Conservation (phyloP, 2,888 invertebrate genomes). For the Alviniconcha strummeri region DNA sequence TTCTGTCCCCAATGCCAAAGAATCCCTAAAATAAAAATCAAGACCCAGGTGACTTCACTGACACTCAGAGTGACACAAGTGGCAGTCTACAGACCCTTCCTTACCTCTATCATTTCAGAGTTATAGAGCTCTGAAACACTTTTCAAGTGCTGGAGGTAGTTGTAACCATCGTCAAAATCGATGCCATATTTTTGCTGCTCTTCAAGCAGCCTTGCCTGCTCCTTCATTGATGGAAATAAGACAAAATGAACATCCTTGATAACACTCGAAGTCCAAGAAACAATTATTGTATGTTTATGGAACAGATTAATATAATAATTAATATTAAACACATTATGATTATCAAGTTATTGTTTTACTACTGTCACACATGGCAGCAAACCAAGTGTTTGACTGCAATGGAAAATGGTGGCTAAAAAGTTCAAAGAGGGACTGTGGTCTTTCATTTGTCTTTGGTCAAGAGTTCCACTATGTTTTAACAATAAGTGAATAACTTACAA, state of each 20-base stretch:
- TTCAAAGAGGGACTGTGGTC: too few relatives aligned
- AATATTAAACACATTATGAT: background rate
- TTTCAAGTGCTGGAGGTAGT: slow-evolving; percentile 92
- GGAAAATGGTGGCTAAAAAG: background rate
- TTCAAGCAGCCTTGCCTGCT: slow-evolving; percentile 54
- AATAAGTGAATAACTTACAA: background rate
- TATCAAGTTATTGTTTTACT: background rate
- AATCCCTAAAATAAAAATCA: too few relatives aligned
- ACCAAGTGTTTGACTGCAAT: background rate
- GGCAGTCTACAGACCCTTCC: background rate
- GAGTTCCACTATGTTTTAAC: background rate
- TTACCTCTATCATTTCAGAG: slow-evolving; percentile 8
- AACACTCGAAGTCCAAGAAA: too few relatives aligned
- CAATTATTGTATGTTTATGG: too few relatives aligned
- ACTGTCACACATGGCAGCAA: background rate
- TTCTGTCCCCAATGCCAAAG: background rate
- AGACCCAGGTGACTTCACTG: background rate
- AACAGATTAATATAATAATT: background rate
- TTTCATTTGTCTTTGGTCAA: too few relatives aligned
- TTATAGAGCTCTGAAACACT: slow-evolving; percentile 1
- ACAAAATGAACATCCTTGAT: background rate
- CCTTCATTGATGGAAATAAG: slow-evolving; percentile 2
- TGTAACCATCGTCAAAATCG: slow-evolving; percentile 94
- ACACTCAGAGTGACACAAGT: background rate
- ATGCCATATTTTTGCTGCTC: slow-evolving; percentile 89